Conservation (phyloP, 1,140 invertebrate genomes). For the Pentalonia nigronervosa region DNA sequence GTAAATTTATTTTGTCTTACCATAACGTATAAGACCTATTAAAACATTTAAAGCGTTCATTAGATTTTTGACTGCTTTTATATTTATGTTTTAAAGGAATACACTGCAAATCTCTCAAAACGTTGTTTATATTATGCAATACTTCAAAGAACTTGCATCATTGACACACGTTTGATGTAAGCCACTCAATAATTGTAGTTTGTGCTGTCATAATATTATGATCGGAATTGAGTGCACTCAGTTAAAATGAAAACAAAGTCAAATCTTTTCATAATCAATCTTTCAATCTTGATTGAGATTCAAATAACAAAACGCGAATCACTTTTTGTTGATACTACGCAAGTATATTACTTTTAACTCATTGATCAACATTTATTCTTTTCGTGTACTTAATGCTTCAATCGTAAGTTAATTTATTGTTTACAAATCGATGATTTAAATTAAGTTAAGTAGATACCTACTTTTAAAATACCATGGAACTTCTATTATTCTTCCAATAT, state of each 20-base stretch:
- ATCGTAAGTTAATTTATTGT: background rate
- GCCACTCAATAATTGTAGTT: background rate
- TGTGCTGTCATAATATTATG: background rate
- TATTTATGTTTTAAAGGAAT: background rate
- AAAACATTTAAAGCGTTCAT: background rate
- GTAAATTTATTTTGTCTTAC: background rate
- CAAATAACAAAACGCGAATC: too few relatives aligned
- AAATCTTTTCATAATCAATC: background rate
- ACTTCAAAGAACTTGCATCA: background rate
- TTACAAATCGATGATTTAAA: background rate
- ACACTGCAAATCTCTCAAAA: background rate
- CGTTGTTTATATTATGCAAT: background rate
- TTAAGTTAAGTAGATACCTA: background rate
- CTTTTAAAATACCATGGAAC: too few relatives aligned
- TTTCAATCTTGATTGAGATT: background rate
- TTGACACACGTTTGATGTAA: background rate
- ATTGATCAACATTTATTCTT: too few relatives aligned
- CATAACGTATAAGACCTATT: background rate
- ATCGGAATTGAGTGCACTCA: background rate
- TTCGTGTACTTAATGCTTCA: too few relatives aligned
- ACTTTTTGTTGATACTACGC: too few relatives aligned
- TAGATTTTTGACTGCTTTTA: background rate
- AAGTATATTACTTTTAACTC: background rate
- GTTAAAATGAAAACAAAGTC: background rate
- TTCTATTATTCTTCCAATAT: background rate